Percentiles rank a stretch among this genome's conserved stretches.
Conservation (phyloP, 92 coral and sea anemone genomes). For the Blastomussa wellsi region DNA sequence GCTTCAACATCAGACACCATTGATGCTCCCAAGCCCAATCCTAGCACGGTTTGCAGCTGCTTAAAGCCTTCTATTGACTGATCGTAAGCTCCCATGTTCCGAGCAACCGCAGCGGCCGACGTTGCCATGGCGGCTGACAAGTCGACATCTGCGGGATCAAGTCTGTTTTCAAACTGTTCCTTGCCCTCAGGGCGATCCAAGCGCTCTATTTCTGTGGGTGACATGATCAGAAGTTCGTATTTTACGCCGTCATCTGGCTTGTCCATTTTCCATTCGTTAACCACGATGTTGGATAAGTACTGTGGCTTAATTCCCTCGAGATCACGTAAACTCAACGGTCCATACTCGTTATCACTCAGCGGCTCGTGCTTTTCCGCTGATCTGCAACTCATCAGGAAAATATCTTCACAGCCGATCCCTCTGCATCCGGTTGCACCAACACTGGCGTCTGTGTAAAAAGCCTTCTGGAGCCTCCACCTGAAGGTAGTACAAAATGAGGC, state of each 20-base stretch:
- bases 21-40: conserved; percentile 72
- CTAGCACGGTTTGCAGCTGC: conserved; percentile 76
- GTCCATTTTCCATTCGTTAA: conserved; percentile 59
- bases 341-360: neutral
- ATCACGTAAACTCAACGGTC: conserved; percentile 40
- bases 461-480: conserved; percentile 67
- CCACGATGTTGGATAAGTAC: conserved; percentile 60
- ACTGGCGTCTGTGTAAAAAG: conserved; percentile 53
- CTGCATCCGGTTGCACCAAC: conserved; percentile 45
- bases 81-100: conserved; percentile 74
- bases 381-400: conserved; percentile 31
- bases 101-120: conserved; percentile 82
- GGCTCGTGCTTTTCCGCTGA: conserved; percentile 12
- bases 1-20: conserved; percentile 58
- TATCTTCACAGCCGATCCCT: conserved; percentile 56
- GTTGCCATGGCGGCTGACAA: conserved; percentile 93
- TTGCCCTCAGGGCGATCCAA: conserved; percentile 58
- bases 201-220: conserved; percentile 70
- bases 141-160: conserved; percentile 68
- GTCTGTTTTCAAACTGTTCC: conserved; percentile 65
- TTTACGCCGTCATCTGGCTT: neutral
- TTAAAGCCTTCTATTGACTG: conserved; percentile 44
- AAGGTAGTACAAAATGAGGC: neutral
- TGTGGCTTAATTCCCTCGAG: conserved; percentile 42
- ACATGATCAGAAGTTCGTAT: conserved; percentile 65